Percentiles rank a stretch among this genome's conserved stretches.
Evolutionary conservation across 2,797 vertebrate species (phyloP).

Genomic region (Okamejei kenojei): DNA sequence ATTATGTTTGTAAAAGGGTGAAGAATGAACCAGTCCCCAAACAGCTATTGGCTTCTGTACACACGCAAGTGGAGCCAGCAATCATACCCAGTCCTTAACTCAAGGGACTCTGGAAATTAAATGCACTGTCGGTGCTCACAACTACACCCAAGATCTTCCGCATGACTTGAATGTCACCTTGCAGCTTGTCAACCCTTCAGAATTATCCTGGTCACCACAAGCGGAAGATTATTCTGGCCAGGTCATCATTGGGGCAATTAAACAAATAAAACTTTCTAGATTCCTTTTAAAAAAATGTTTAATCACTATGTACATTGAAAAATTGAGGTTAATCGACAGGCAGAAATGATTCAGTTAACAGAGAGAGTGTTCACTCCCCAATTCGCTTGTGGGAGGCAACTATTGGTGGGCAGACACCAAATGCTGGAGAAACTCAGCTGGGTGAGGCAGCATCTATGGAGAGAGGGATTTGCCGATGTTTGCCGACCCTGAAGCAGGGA

Average conservation of each 20-base stretch:
- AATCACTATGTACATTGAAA: not conserved
- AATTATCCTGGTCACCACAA: not conserved
- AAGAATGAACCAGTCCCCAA: not conserved
- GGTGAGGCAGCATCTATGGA: no score
- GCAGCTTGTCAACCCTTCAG: not conserved
- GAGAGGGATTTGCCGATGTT: no score
- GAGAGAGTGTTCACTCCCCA: not conserved
- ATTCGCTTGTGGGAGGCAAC: not conserved
- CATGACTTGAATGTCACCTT: not conserved
- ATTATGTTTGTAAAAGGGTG: not conserved
- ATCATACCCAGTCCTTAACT: not conserved
- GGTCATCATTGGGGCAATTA: not conserved
- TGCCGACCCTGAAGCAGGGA: no score
- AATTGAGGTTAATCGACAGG: not conserved
- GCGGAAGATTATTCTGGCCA: not conserved
- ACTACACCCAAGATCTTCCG: not conserved
- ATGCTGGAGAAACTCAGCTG: no score
- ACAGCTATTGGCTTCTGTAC: not conserved
- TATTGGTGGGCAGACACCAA: no score
- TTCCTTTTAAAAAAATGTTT: no score
- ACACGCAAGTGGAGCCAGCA: not conserved
- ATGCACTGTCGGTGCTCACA: not conserved
- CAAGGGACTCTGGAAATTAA: not conserved
- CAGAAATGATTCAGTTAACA: not conserved
- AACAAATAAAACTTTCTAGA: not conserved